Conservation (phyloP, 2,888 invertebrate genomes). For the Zygogramma bicolorata region DNA sequence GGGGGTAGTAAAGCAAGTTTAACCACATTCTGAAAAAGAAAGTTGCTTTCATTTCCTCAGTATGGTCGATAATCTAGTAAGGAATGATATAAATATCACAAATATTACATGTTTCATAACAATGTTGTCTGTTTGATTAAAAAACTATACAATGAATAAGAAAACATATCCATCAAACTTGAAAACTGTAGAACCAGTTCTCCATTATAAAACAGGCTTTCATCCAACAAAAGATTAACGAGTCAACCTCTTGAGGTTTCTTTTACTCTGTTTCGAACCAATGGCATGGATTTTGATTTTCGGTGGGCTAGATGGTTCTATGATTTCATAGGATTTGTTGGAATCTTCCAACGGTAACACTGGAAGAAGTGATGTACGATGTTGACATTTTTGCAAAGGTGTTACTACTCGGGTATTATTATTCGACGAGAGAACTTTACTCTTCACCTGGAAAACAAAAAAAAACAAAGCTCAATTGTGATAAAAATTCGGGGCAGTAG, state of each 20-base stretch:
- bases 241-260: slow-evolving; percentile 60
- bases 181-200: slow-evolving; percentile 26
- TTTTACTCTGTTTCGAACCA: slow-evolving; percentile 61
- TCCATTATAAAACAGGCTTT: background rate
- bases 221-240: slow-evolving; percentile 32
- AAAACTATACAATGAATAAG: slow-evolving; percentile 12
- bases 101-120: slow-evolving; percentile 19
- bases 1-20: background rate
- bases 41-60: background rate
- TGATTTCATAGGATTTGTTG: slow-evolving; percentile 21
- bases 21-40: slow-evolving; percentile 1
- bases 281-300: slow-evolving; percentile 54
- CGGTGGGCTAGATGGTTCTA: slow-evolving; percentile 58
- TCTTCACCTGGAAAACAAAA: slow-evolving; percentile 27
- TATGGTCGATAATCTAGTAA: background rate
- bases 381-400: slow-evolving; percentile 13
- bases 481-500: background rate
- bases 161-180: slow-evolving; percentile 17
- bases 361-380: slow-evolving; percentile 38
- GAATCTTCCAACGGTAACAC: slow-evolving; percentile 36
- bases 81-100: slow-evolving; percentile 21
- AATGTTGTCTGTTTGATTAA: slow-evolving; percentile 17
- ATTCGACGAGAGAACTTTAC: slow-evolving; percentile 24
- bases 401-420: slow-evolving; percentile 12
- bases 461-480: background rate